phyloP scores from a whole-genome alignment of 1,140 invertebrate species.

The Drosophila nikananu region DNA sequence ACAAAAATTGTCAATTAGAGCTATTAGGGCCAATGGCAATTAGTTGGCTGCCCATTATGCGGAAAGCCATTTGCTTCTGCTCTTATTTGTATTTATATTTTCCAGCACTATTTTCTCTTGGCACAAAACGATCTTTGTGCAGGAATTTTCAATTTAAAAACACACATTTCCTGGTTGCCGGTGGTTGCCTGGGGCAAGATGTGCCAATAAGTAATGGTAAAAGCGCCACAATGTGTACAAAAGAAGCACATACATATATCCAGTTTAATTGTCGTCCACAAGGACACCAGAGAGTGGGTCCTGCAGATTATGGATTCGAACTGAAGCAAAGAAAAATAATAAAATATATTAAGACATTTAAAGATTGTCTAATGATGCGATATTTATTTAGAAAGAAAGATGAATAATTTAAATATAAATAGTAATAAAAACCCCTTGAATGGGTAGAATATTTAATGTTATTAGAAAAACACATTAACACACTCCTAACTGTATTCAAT shows the following conservation, averaged over 20 bases:
- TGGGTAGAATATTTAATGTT: background rate
- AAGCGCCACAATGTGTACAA: conserved; percentile 4
- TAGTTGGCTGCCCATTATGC: conserved; percentile 58
- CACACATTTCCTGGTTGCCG: conserved; percentile 13
- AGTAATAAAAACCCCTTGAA: background rate
- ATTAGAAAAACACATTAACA: background rate
- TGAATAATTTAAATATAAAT: background rate
- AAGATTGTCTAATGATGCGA: too few species aligned
- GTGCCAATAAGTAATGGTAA: conserved; percentile 4
- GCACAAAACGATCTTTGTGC: conserved; percentile 12
- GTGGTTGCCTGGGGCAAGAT: background rate
- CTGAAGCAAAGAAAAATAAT: background rate
- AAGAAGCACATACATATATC: background rate
- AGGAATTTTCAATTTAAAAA: conserved; percentile 24
- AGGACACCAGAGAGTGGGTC: background rate
- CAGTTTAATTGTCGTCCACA: background rate
- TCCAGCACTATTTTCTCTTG: conserved; percentile 2
- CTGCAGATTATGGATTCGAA: background rate
- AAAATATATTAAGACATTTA: background rate
- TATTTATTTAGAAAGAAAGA: background rate
- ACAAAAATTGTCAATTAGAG: conserved; percentile 69
- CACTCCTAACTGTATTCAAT: background rate
- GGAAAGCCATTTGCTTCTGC: conserved; percentile 49
- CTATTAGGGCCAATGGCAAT: conserved; percentile 63
- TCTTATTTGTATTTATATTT: conserved; percentile 22